These are phyloP conservation scores for Ceyx cyanopectus DNA, from an alignment of 2,113 vertebrate genomes.

Conservation along the genomic window DNA sequence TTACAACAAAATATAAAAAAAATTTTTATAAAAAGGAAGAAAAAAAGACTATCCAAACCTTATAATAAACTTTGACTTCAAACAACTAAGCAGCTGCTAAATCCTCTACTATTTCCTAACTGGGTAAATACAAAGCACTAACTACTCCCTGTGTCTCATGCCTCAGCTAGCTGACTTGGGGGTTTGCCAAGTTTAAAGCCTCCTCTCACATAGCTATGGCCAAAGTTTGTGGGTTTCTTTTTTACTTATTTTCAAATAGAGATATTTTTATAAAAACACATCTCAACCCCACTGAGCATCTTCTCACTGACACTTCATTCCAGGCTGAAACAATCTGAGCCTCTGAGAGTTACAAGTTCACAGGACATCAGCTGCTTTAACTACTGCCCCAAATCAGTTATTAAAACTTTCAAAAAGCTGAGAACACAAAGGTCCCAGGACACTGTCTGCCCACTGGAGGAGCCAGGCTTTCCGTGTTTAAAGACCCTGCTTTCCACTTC, in stretches of 20 bases:
- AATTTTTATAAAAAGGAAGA: not conserved
- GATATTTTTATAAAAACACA: not conserved
- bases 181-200: not conserved
- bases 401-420: not conserved
- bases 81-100: not conserved
- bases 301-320: not conserved
- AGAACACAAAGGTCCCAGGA: slow-evolving; percentile 23
- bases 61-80: not conserved
- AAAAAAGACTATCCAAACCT: not conserved
- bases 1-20: not conserved
- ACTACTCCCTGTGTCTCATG: not conserved
- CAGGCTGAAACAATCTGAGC: not conserved
- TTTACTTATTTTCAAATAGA: not conserved
- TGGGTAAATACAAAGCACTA: not conserved
- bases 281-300: not conserved
- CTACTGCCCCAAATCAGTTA: not conserved
- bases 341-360: not conserved
- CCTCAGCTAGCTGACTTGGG: not conserved
- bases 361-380: not conserved
- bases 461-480: not conserved
- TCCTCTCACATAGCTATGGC: not conserved
- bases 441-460: not conserved
- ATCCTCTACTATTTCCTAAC: not conserved
- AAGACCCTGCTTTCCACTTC: not conserved
- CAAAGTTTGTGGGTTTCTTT: not conserved